Percentiles rank a stretch among this genome's conserved stretches.
Conservation (phyloP, 2,888 invertebrate species). For the Heliconius ethilla region DNA sequence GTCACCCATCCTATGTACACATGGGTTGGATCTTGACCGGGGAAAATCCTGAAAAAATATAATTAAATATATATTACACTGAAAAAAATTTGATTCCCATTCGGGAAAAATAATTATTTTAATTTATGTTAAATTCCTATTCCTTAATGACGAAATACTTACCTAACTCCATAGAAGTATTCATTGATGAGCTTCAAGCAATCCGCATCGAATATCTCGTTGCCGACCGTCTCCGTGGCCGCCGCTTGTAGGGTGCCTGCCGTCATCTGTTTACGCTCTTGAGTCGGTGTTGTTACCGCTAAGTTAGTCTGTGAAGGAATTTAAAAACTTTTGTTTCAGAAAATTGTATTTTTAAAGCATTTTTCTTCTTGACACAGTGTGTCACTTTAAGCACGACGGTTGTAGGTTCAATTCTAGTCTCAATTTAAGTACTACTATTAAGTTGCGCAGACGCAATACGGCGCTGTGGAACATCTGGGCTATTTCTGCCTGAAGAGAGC, state of each 20-base stretch:
- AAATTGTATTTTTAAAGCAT: not conserved
- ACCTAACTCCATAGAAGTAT: constrained; percentile 93
- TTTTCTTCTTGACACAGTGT: not conserved
- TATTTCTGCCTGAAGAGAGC: too few species aligned
- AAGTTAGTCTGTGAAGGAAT: constrained; percentile 77
- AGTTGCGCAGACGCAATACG: too few species aligned
- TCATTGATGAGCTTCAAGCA: constrained; percentile 97
- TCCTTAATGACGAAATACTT: constrained; percentile 7
- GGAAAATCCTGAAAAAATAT: constrained; percentile 87
- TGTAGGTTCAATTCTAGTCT: too few species aligned
- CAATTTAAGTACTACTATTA: too few species aligned
- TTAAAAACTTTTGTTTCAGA: not conserved
- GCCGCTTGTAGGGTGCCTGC: constrained; percentile 85
- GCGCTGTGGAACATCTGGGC: too few species aligned
- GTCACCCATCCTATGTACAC: constrained; percentile 99
- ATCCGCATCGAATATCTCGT: constrained; percentile 93
- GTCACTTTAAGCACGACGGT: too few species aligned
- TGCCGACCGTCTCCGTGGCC: constrained; percentile 89
- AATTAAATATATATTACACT: not conserved
- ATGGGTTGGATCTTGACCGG: constrained; percentile 96
- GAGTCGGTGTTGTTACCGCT: constrained; percentile 84
- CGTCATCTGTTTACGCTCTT: constrained; percentile 88
- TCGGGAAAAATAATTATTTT: too few species aligned
- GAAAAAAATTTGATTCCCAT: too few species aligned
- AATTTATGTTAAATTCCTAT: too few species aligned